These are phyloP conservation scores for Spodoptera litura DNA, from an alignment of 1,140 invertebrate species.

Conservation along the genomic window DNA sequence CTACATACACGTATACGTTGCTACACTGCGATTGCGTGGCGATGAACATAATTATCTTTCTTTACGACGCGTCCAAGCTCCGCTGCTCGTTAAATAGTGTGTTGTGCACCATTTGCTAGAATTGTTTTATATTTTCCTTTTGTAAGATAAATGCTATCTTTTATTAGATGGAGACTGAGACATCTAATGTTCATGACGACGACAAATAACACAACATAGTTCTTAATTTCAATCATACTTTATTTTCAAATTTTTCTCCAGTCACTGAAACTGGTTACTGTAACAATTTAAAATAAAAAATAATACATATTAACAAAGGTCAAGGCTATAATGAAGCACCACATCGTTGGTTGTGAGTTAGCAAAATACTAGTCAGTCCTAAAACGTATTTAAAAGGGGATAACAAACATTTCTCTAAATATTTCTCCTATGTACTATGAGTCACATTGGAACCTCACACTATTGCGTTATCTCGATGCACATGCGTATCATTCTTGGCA, in stretches of 20 bases:
- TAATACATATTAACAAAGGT: too few species aligned
- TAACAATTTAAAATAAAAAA: too few species aligned
- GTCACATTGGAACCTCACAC: background rate
- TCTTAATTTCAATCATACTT: background rate
- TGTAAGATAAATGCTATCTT: background rate
- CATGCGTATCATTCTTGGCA: slow-evolving; percentile 16
- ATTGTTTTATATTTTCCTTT: slow-evolving; percentile 1
- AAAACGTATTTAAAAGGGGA: too few species aligned
- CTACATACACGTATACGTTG: background rate
- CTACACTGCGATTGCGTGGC: background rate
- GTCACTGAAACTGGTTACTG: too few species aligned
- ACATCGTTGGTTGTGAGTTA: too few species aligned
- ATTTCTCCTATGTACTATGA: background rate
- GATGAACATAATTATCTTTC: slow-evolving; percentile 38
- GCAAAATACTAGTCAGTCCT: too few species aligned
- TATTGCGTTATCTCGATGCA: background rate
- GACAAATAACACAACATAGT: background rate
- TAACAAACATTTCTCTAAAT: background rate
- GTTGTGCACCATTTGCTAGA: slow-evolving; percentile 9
- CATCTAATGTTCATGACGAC: background rate
- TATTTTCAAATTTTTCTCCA: too few species aligned
- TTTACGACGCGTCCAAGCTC: slow-evolving; percentile 16
- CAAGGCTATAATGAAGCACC: too few species aligned
- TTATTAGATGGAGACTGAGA: background rate
- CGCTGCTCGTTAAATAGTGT: slow-evolving; percentile 21